Percentiles rank a stretch among this genome's conserved stretches.
Conservation (phyloP, 2,113 vertebrate species). For the Balaenoptera acutorostrata region DNA sequence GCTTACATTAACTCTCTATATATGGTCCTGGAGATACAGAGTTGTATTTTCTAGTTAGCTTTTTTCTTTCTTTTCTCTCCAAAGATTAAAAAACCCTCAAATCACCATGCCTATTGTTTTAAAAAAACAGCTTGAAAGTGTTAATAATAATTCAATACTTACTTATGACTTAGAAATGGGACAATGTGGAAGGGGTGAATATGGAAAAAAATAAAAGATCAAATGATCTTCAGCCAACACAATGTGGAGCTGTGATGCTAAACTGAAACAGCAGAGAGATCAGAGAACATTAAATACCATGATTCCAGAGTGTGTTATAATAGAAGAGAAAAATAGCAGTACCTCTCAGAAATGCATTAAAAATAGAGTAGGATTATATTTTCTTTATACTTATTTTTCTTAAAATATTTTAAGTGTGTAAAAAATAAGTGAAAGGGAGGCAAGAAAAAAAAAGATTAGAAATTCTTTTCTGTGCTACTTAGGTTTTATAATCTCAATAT, state of each 20-base stretch:
- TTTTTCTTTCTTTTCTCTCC: neutral
- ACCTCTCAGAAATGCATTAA: neutral
- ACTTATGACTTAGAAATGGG: neutral
- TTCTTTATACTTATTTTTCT: neutral
- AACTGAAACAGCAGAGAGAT: no score
- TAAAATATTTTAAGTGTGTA: neutral
- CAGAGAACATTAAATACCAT: accelerated
- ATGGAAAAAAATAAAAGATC: neutral
- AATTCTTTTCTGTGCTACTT: neutral
- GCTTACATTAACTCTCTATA: neutral
- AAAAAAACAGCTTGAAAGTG: neutral
- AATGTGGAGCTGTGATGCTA: neutral
- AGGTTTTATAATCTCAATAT: neutral
- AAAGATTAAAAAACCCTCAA: neutral
- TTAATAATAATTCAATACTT: neutral
- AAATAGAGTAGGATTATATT: neutral
- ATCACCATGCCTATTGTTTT: neutral
- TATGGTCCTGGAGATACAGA: neutral
- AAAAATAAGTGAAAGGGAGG: neutral
- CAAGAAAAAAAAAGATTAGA: neutral
- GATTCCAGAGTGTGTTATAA: neutral
- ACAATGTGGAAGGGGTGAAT: neutral
- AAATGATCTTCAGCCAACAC: neutral
- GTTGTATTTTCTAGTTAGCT: neutral
- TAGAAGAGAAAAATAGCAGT: neutral